Evolutionary conservation across 1,140 invertebrate genomes (phyloP).

Genomic region (Theocolax elegans): DNA sequence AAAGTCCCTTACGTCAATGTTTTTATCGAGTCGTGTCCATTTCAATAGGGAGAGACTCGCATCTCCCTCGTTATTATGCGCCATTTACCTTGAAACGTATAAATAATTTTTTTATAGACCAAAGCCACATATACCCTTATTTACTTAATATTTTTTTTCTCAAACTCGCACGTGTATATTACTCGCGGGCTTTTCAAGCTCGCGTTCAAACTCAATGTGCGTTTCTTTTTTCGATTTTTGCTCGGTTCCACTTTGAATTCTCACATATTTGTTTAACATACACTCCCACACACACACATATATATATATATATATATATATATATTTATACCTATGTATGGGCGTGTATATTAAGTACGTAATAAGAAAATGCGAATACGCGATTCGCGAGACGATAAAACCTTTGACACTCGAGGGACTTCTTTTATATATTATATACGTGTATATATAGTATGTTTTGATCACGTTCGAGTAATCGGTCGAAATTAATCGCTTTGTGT

Average conservation of each 20-base stretch:
- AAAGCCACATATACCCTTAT: background rate
- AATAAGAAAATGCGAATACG: background rate
- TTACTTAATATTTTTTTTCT: background rate
- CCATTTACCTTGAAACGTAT: constrained; percentile 30
- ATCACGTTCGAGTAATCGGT: constrained; percentile 23
- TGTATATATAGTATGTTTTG: too few relatives aligned
- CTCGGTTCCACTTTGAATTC: background rate
- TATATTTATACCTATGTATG: too few relatives aligned
- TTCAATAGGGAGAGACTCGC: background rate
- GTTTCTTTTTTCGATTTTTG: constrained; percentile 16
- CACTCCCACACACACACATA: too few relatives aligned
- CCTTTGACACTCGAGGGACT: constrained; percentile 30
- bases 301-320: too few relatives aligned
- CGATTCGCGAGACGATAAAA: constrained; percentile 30
- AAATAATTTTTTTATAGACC: constrained; percentile 21
- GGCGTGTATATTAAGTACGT: too few relatives aligned
- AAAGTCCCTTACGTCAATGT: constrained; percentile 38
- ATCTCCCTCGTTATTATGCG: background rate
- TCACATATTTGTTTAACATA: too few relatives aligned
- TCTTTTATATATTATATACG: background rate
- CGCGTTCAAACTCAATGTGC: background rate
- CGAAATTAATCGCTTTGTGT: constrained; percentile 35
- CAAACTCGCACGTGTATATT: background rate
- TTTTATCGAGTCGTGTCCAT: constrained; percentile 29
- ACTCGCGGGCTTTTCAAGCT: constrained; percentile 12